Conservation (phyloP, 2,113 vertebrate genomes). For the Scortum barcoo region DNA sequence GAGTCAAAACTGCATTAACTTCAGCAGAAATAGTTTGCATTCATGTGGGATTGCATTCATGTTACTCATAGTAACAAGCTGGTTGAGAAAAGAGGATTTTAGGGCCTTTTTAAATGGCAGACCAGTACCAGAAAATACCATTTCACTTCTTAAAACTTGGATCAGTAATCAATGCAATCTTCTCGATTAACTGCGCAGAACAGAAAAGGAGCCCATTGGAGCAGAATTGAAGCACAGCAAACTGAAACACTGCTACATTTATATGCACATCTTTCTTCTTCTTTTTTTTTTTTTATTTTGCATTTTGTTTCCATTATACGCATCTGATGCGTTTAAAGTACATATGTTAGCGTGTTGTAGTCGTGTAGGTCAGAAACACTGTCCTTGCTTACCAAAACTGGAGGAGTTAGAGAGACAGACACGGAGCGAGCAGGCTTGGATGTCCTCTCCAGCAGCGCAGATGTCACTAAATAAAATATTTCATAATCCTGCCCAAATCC, state of each 20-base stretch:
- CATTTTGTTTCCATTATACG: background rate
- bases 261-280: background rate
- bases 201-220: background rate
- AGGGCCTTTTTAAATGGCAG: background rate
- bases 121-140: background rate
- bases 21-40: background rate
- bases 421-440: constrained; percentile 59
- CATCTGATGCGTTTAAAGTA: constrained; percentile 14
- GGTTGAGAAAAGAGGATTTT: background rate
- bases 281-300: background rate
- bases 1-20: background rate
- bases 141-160: background rate
- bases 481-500: constrained; percentile 87
- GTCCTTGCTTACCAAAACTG: constrained; percentile 38
- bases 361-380: constrained; percentile 40
- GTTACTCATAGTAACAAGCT: background rate
- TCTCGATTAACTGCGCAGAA: background rate
- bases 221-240: background rate
- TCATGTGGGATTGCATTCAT: background rate
- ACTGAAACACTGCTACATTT: background rate
- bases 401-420: constrained; percentile 54
- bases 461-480: constrained; percentile 88
- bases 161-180: background rate
- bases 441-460: constrained; percentile 81
- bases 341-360: constrained; percentile 43